Base-by-base conservation (phyloP, 2,888 invertebrate genomes). In the Masnerella sp. region DNA sequence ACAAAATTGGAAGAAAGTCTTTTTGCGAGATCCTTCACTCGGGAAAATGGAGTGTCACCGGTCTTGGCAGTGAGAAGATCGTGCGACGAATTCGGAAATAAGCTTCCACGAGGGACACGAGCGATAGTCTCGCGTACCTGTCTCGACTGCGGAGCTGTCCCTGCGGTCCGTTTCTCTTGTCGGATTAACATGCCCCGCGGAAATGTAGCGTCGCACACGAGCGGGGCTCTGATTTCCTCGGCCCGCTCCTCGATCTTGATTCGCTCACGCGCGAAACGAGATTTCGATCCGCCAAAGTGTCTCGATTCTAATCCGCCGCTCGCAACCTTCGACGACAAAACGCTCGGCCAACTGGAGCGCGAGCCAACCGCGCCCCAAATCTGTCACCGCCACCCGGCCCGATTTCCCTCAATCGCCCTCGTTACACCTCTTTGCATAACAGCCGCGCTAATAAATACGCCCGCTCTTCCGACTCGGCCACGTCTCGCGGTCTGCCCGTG, bases 231-330 rank as follows among this genome's bases (percentile, higher is more conserved):
- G 72, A 72, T 72, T 72, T 72, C 61, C 67, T 59, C 36, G 52
- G 65, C 45, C 61, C 22, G 9, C 38, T 56, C 7, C 67, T 73
- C 61, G 59, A 69, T 69, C 59, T 58, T 70, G 65, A 65, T 61
- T 34, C 76, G 67, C 49, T 76, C 75, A 74, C 67, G 79, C 77
- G 79, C 74, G 79, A 79, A 79, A 79, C 77, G 74, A 79, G 77
- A 75, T 77, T 77, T 75, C 77, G 77, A 79, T 79, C 65, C 65
- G 15, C 36, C 7, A 52, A 62, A 73, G 59, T 61, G 56, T 65
- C 69, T 64, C 49, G 65, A 69, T 69, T 69, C 52, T 65, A 69
- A 74, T 74, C 74, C 36, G 52, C 56, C 40, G 56, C 56, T 47
- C 22, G 61, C 47, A 15, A 17, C 11, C 40, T 32, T 45, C 56